Conservation (phyloP, 2,797 vertebrate genomes). For the Crypturellus tataupa region DNA sequence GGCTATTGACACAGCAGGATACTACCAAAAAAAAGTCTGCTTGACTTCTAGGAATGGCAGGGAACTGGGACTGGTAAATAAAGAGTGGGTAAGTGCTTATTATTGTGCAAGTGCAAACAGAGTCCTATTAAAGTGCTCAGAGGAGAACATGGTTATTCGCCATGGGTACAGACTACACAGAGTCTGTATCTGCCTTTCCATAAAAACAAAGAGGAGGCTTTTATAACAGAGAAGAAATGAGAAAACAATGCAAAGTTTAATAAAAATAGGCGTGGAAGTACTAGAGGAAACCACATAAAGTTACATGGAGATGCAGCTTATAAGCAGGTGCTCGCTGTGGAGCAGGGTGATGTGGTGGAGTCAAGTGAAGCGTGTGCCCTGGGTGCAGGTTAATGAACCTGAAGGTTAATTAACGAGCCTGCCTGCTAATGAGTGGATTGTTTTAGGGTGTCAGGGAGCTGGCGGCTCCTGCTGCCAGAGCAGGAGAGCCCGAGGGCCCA, state of each 20-base stretch:
- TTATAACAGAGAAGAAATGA: no score
- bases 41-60: not conserved
- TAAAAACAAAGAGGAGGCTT: rapidly evolving
- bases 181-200: rapidly evolving
- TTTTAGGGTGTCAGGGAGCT: no score
- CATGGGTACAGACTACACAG: rapidly evolving
- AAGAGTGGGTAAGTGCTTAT: rapidly evolving
- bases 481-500: no score
- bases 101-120: rapidly evolving
- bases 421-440: no score
- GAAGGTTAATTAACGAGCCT: no score
- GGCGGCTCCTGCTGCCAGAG: no score
- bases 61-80: rapidly evolving
- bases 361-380: no score
- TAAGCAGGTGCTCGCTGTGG: rapidly evolving
- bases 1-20: rapidly evolving
- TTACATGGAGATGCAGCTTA: not conserved
- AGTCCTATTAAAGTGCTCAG: rapidly evolving
- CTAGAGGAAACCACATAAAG: rapidly evolving
- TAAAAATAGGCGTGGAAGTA: rapidly evolving
- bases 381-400: no score
- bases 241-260: not conserved
- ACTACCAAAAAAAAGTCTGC: rapidly evolving
- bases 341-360: not conserved
- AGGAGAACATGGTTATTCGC: rapidly evolving